phyloP scores from a whole-genome alignment of 2,888 invertebrate species.

The Cynaeus angustus region DNA sequence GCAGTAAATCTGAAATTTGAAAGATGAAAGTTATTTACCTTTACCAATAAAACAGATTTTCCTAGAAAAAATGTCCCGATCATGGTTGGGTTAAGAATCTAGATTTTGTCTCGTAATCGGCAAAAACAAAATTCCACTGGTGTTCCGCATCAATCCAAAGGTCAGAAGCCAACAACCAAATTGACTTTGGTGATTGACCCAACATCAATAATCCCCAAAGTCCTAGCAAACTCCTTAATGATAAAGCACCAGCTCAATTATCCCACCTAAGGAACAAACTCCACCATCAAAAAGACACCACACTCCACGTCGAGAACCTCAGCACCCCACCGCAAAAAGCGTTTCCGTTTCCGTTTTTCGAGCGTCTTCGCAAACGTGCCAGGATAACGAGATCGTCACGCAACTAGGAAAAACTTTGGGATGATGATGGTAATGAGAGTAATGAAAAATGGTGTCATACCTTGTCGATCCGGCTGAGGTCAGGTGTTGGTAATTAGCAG shows the following conservation, averaged over 20 bases:
- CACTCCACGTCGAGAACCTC: too few species aligned
- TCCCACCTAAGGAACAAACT: too few species aligned
- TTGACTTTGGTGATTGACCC: slow-evolving; percentile 4
- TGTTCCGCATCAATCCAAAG: too few species aligned
- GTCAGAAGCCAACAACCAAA: slow-evolving; percentile 3
- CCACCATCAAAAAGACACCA: too few species aligned
- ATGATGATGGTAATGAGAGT: neutral
- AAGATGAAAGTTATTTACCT: too few species aligned
- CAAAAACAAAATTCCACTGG: neutral
- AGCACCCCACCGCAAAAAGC: too few species aligned
- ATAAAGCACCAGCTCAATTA: neutral
- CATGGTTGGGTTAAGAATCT: too few species aligned
- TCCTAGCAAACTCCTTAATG: neutral
- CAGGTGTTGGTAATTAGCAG: slow-evolving; percentile 28
- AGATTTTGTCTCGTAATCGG: too few species aligned
- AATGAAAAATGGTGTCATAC: slow-evolving; percentile 36
- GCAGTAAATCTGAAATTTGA: too few species aligned
- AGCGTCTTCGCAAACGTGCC: neutral
- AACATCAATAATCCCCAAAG: neutral
- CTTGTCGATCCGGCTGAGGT: slow-evolving; percentile 17
- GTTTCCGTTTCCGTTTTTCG: too few species aligned
- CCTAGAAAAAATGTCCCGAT: too few species aligned
- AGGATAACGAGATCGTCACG: slow-evolving; percentile 5
- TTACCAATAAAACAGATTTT: too few species aligned
- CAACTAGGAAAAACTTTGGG: neutral